A percentile compares a stretch with the other conserved stretches of the same genome.
Evolutionary conservation across 1,140 invertebrate species (phyloP).

Genomic region (Pygmarrhopalites habei): DNA sequence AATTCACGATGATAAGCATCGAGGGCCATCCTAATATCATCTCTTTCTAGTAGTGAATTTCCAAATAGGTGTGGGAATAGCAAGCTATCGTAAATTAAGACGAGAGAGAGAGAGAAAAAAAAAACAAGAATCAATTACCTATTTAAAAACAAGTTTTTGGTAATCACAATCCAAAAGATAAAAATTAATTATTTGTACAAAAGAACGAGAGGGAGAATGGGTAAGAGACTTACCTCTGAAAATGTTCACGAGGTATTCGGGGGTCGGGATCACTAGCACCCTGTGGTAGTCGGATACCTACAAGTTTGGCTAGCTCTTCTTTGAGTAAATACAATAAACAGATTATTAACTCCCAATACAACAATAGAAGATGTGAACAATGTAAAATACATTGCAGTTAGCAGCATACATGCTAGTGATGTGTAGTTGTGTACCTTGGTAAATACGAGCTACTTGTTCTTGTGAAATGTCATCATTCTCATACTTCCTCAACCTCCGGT

Average conservation of each 20-base stretch:
- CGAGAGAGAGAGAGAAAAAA: constrained; percentile 7
- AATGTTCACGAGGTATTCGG: constrained; percentile 51
- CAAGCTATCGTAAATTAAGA: too few species aligned
- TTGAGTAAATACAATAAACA: too few species aligned
- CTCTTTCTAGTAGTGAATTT: constrained; percentile 58
- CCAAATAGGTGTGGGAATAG: constrained; percentile 74
- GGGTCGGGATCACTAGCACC: constrained; percentile 48
- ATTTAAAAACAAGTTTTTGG: too few species aligned
- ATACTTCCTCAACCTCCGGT: constrained; percentile 70
- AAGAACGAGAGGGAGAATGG: too few species aligned
- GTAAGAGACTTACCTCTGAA: constrained; percentile 66
- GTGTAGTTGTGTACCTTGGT: too few species aligned
- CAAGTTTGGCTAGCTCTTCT: constrained; percentile 89
- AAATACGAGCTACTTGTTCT: constrained; percentile 93
- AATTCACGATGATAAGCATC: constrained; percentile 88
- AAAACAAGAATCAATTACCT: too few species aligned
- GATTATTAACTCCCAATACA: too few species aligned
- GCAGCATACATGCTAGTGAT: too few species aligned
- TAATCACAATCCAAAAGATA: too few species aligned
- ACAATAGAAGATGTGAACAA: too few species aligned
- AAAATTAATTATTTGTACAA: background rate
- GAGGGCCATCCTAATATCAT: constrained; percentile 78
- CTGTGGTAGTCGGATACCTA: constrained; percentile 63
- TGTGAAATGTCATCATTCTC: constrained; percentile 92
- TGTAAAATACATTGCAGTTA: too few species aligned